Conservation (phyloP, 2,888 invertebrate genomes). For the Lochmaea crataegi region DNA sequence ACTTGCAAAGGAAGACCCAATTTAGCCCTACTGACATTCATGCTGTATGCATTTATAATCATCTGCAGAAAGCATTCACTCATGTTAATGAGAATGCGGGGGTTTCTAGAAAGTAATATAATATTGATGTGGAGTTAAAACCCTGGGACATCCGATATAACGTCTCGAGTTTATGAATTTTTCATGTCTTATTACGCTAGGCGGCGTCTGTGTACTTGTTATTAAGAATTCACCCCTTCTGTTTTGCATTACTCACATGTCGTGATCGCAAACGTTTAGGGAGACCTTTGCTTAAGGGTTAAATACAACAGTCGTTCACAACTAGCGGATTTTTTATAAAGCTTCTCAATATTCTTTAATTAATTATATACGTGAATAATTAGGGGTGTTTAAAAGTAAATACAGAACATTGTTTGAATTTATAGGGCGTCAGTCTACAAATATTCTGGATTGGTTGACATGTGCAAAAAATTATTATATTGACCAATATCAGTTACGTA, state of each 20-base stretch:
- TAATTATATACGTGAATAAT: constrained; percentile 31
- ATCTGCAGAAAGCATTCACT: constrained; percentile 18
- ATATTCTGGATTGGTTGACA: neutral
- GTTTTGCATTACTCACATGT: constrained; percentile 40
- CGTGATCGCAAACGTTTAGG: constrained; percentile 38
- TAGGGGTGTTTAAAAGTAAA: constrained; percentile 9
- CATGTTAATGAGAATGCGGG: constrained; percentile 31
- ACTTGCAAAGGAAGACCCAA: constrained; percentile 16
- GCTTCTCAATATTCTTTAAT: constrained; percentile 28
- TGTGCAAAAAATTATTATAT: neutral
- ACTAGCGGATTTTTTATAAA: constrained; percentile 24
- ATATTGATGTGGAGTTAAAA: constrained; percentile 28
- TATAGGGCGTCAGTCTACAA: neutral
- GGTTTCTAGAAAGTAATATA: constrained; percentile 34
- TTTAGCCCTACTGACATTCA: constrained; percentile 12
- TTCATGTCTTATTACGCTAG: constrained; percentile 39
- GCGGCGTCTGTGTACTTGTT: constrained; percentile 36
- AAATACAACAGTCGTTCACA: constrained; percentile 24
- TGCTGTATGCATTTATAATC: constrained; percentile 17
- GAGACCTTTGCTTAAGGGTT: constrained; percentile 32
- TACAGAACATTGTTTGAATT: neutral
- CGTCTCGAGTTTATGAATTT: constrained; percentile 34
- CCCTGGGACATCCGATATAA: constrained; percentile 34
- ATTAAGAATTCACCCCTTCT: constrained; percentile 45
- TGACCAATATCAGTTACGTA: neutral